Conservation (phyloP, 2,888 invertebrate genomes). For the Prosopocoilus inquinatus region DNA sequence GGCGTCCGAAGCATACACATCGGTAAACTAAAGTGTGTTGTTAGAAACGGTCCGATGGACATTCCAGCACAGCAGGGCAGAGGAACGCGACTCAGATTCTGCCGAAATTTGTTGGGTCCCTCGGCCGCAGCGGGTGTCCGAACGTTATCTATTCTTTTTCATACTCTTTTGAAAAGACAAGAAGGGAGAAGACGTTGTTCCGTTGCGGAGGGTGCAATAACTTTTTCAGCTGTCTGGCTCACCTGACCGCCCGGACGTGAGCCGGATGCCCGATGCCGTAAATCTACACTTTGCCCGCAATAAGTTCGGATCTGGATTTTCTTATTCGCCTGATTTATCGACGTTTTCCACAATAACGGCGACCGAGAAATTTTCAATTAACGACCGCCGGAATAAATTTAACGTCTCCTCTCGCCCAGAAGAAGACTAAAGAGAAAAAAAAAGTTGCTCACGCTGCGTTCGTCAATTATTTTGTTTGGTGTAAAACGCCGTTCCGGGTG, state of each 20-base stretch:
- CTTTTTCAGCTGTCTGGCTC: conserved; percentile 36
- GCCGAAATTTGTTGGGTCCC: conserved; percentile 40
- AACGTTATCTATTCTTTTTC: conserved; percentile 37
- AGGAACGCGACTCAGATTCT: conserved; percentile 34
- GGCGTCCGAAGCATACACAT: conserved; percentile 27
- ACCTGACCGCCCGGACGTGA: conserved; percentile 30
- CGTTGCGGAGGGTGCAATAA: conserved; percentile 36
- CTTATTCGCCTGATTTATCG: conserved; percentile 14
- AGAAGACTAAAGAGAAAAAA: conserved; percentile 4
- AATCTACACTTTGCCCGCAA: conserved; percentile 32
- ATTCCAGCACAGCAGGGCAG: conserved; percentile 34
- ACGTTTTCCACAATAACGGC: conserved; percentile 14
- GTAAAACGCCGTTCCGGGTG: no score
- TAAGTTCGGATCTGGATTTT: conserved; percentile 7
- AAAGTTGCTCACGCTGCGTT: conserved; percentile 8
- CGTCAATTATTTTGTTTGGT: conserved; percentile 9
- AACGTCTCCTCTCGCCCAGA: neutral
- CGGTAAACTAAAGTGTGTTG: conserved; percentile 24
- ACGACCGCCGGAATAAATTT: conserved; percentile 14
- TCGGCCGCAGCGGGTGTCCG: conserved; percentile 32
- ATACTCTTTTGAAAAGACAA: conserved; percentile 33
- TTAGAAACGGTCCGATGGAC: conserved; percentile 20
- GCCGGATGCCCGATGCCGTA: conserved; percentile 31
- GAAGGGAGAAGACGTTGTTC: conserved; percentile 35
- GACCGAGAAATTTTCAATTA: conserved; percentile 14